Evolutionary conservation across 2,888 invertebrate species (phyloP), one percentile per base, ranked within the genome.

Genomic region (Cactoblastis cactorum): DNA sequence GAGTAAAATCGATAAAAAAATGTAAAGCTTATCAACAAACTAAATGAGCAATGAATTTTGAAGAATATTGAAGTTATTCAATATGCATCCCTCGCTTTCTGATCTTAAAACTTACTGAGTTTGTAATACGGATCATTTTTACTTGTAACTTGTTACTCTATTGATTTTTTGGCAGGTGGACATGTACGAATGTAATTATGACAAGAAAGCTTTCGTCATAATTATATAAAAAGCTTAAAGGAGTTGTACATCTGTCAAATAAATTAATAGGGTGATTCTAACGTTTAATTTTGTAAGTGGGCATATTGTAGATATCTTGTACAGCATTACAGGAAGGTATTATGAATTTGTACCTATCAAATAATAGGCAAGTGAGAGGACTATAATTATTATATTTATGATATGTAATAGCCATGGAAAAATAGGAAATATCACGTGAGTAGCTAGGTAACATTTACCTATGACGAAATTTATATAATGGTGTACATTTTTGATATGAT

Each of bases 401-500:
- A 62, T 67, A 75, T 78, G 77, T 77, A 80, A 77, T 79, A 79
- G 74, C 80, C 78, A 74, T 72, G 75, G n/a, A 62, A 76, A 67
- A 59, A 74, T 74, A 78, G 75, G 67, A 61, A 67, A 66, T 76
- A 76, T 73, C 78, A 74, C 67, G 77, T 71, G 68, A 75, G 73
- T 82, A 83, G 79, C 77, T 87, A 80, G 90, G 88, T 89, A 86
- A 90, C 86, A 83, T 89, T 88, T 89, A 88, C 87, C 86, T 80
- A 77, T 77, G 74, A 81, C 84, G 83, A 86, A 87, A 89, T 89
- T 90, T 90, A 89, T 90, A 89, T 90, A 77, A 83, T 80, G 88
- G 87, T 90, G 90, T 90, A 90, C 86, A 90, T 90, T 90, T 90
- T 90, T 90, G 89, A 90, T 90, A 90, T 89, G 83, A 89, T 83